These are phyloP conservation scores for Poeciliopsis retropinna DNA, from an alignment of 2,113 vertebrate species.

Conservation along the genomic window DNA sequence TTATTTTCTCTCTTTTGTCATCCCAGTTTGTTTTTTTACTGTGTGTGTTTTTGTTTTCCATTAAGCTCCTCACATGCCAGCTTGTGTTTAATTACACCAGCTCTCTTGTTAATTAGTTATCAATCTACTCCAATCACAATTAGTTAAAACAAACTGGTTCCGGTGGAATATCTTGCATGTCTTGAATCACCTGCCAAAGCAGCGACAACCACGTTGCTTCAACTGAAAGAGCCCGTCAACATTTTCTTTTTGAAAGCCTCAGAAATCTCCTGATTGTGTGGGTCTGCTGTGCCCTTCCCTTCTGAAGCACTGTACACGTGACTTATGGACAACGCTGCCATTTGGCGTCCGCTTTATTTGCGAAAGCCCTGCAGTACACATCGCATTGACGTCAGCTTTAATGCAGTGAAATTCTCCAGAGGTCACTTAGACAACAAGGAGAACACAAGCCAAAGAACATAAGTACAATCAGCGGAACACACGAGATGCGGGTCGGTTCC, in stretches of 20 bases:
- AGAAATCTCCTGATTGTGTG: neutral
- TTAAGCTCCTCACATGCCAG: too few species aligned
- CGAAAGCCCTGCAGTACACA: neutral
- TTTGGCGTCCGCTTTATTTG: neutral
- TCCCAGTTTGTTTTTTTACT: too few species aligned
- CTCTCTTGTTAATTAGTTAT: neutral
- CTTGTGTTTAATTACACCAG: too few species aligned
- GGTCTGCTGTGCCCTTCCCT: neutral
- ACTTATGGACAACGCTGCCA: neutral
- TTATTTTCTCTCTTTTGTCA: too few species aligned
- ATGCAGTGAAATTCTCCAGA: neutral
- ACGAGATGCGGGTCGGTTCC: neutral
- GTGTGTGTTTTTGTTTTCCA: too few species aligned
- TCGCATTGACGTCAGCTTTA: neutral
- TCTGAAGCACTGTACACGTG: neutral
- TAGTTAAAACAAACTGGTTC: neutral
- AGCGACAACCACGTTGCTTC: neutral
- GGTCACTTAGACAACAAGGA: neutral
- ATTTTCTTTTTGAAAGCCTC: neutral
- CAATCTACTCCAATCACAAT: neutral
- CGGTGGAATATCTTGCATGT: neutral
- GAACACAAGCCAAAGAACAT: neutral
- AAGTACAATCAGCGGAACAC: neutral
- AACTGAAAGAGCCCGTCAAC: neutral
- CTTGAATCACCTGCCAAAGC: neutral